phyloP scores from a whole-genome alignment of 2,888 invertebrate species.

The Phorcus lineatus region DNA sequence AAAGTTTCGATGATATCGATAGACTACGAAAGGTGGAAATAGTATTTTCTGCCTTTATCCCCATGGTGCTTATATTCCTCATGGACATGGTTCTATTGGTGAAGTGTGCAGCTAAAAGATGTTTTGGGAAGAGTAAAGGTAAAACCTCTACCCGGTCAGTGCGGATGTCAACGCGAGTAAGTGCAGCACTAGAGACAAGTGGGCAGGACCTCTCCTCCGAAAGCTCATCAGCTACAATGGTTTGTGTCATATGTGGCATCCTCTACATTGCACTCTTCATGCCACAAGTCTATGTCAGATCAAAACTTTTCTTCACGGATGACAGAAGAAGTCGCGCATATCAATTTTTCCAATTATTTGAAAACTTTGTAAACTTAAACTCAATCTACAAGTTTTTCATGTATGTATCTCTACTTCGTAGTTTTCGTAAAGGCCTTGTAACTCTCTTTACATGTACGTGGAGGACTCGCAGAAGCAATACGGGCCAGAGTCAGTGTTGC shows the following conservation, averaged over 20 bases:
- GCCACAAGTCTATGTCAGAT: conserved; percentile 37
- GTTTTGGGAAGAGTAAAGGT: not conserved
- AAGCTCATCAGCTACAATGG: conserved; percentile 26
- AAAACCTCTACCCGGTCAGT: not conserved
- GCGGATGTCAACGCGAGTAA: conserved; percentile 22
- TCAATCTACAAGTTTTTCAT: conserved; percentile 28
- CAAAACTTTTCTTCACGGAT: conserved; percentile 27
- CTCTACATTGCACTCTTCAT: conserved; percentile 37
- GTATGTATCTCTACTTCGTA: conserved; percentile 7
- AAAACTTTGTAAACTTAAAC: conserved; percentile 32
- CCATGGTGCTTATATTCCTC: conserved; percentile 40
- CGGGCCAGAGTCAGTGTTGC: not conserved
- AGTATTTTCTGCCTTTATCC: conserved; percentile 54
- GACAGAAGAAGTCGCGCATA: not conserved
- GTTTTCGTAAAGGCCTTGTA: conserved; percentile 19
- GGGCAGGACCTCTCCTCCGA: conserved; percentile 35
- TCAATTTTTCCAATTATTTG: conserved; percentile 31
- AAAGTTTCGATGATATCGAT: conserved; percentile 52
- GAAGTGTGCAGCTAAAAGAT: not conserved
- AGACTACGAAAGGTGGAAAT: conserved; percentile 58
- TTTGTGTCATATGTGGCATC: conserved; percentile 38
- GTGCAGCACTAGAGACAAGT: not conserved
- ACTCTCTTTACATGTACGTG: not conserved
- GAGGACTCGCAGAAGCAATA: not conserved
- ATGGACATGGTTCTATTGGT: conserved; percentile 33